phyloP scores from a whole-genome alignment of 2,113 vertebrate genomes.

The Hydrolagus affinis region DNA sequence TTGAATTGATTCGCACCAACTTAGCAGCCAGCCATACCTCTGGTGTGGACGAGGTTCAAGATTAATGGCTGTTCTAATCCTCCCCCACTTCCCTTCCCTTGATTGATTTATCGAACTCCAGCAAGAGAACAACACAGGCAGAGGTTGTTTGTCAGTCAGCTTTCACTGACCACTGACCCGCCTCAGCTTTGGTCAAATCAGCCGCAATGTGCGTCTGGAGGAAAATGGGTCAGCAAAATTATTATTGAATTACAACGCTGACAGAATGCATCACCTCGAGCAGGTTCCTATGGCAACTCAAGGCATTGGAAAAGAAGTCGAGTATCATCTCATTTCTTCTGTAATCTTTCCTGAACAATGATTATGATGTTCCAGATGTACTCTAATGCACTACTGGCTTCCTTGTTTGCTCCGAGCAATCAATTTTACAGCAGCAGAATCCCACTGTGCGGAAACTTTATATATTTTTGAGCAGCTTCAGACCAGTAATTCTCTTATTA shows the following conservation, averaged over 20 bases:
- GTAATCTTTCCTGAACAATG: not conserved
- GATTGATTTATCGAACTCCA: not conserved
- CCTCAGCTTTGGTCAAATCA: conserved; percentile 1
- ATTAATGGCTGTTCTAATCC: not conserved
- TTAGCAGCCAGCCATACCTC: not conserved
- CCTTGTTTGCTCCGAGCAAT: not conserved
- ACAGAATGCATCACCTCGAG: conserved; percentile 7
- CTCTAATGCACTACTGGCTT: not conserved
- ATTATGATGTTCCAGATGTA: not conserved
- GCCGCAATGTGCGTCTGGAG: conserved; percentile 3
- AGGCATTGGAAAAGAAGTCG: not conserved
- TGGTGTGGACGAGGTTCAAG: not conserved
- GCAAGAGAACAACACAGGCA: not conserved
- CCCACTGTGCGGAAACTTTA: not conserved
- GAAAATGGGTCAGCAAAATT: conserved; percentile 3
- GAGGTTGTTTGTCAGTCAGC: not conserved
- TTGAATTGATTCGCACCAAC: not conserved
- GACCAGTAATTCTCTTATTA: not conserved
- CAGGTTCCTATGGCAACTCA: conserved; percentile 12
- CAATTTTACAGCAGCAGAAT: not conserved
- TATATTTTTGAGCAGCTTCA: not conserved
- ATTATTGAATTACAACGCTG: conserved; percentile 27
- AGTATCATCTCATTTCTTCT: not conserved
- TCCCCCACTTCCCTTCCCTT: not conserved
- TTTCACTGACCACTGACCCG: not conserved